Base-by-base conservation (phyloP, 2,113 vertebrate species). In the Nesoenas mayeri region DNA sequence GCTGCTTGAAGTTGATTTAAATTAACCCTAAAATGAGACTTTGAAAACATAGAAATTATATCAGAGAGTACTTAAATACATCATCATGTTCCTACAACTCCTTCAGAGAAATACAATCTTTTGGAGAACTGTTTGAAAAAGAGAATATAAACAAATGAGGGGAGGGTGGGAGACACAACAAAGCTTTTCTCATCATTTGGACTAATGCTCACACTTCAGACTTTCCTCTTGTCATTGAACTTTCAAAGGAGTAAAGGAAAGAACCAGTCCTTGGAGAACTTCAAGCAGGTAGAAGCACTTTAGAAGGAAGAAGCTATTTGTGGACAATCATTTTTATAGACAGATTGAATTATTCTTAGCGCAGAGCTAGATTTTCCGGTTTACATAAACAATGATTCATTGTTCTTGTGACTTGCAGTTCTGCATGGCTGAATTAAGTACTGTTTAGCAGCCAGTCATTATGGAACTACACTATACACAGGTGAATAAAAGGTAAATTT, bases 341-440 rank as follows among this genome's bases (percentile, higher is more conserved):
- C 8, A 65, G 75, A 93, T 28, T 54, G 53, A 87, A 93, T 86
- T 96, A 94, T 95, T 96, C 83, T 93, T 89, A 96, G 67, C 32
- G 91, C 66, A 65, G 66, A 73, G 77, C 70, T 87, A 61, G 54
- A 85, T 87, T 95, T 86, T 92, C 82, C 71, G 88, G 32, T 96
- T 97, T 95, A 95, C 38, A 88, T 92, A 96, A 96, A 95, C 1
- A 31, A 25, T 89, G 92, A 97, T 91, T 95, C 95, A 95, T 89
- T 97, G 79, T 92, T 95, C 77, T 85, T 96, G 66, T 91, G 85
- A 72, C 79, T 71, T 91, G 36, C 72, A 51, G 89, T 71, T 94
- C 70, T 78, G 60, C 60, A 47, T 3, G 7, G 58, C 38, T 92
- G 66, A 88, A 71, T 72, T 75, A 91, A 87, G 20, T 40, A 28